Evolutionary conservation across 1,140 invertebrate genomes (phyloP).

Genomic region (Leptinotarsa texana): DNA sequence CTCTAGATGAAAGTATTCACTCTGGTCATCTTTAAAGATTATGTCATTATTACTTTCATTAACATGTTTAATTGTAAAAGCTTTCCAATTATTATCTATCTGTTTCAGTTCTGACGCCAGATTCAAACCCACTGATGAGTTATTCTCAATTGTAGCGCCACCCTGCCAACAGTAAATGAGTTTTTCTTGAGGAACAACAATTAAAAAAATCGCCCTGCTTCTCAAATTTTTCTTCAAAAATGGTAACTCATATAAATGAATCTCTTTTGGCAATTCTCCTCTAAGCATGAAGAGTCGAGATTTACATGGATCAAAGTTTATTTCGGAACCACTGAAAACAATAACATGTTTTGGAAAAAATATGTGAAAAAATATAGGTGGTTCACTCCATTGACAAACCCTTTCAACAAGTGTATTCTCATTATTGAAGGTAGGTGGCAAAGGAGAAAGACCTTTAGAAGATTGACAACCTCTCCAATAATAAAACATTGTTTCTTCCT

Average conservation of each 20-base stretch:
- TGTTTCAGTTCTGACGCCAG: slow-evolving; percentile 9
- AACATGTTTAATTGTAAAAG: slow-evolving; percentile 25
- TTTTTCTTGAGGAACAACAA: slow-evolving; percentile 30
- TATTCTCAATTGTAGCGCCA: slow-evolving; percentile 3
- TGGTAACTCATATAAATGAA: slow-evolving; percentile 42
- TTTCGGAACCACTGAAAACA: slow-evolving; percentile 31
- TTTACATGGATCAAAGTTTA: slow-evolving; percentile 27
- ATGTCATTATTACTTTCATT: slow-evolving; percentile 30
- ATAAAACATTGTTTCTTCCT: slow-evolving; percentile 32
- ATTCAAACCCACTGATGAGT: slow-evolving; percentile 8
- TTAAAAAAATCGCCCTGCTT: slow-evolving; percentile 36
- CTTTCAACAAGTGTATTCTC: slow-evolving; percentile 38
- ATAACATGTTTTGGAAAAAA: slow-evolving; percentile 29
- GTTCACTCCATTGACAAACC: slow-evolving; percentile 42
- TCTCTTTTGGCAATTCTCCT: slow-evolving; percentile 39
- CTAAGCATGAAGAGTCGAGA: slow-evolving; percentile 37
- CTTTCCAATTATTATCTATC: slow-evolving; percentile 21
- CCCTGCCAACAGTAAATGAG: slow-evolving; percentile 37
- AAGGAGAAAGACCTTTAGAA: slow-evolving; percentile 35
- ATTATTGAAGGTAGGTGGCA: slow-evolving; percentile 38
- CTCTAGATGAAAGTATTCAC: slow-evolving; percentile 26
- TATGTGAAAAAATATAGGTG: slow-evolving; percentile 38
- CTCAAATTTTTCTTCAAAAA: slow-evolving; percentile 34
- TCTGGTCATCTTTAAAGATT: slow-evolving; percentile 28
- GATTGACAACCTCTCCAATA: slow-evolving; percentile 41